Conservation (phyloP, 1,140 invertebrate species). For the Drosophila mauritiana region DNA sequence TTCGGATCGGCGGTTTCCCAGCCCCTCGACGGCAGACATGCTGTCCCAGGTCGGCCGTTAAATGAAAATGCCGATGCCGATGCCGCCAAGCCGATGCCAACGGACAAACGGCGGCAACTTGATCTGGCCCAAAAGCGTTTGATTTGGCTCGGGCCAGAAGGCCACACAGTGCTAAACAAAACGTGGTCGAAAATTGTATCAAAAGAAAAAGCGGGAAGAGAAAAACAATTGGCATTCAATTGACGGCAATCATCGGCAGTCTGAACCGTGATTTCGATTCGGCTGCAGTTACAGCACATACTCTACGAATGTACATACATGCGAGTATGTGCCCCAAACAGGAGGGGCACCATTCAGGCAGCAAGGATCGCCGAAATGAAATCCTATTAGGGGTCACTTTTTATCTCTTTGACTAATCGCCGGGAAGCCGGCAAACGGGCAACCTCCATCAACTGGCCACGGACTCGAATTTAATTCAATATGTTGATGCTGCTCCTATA, state of each 20-base stretch:
- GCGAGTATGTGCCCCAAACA: neutral
- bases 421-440: neutral
- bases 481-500: neutral
- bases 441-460: neutral
- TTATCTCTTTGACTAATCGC: slow-evolving; percentile 16
- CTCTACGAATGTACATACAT: too few species aligned
- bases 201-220: slow-evolving; percentile 47
- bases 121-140: slow-evolving; percentile 59
- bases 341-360: neutral
- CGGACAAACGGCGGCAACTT: slow-evolving; percentile 39
- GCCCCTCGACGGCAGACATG: slow-evolving; percentile 20
- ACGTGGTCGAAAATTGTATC: slow-evolving; percentile 56
- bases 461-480: neutral
- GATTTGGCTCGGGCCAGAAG: slow-evolving; percentile 40
- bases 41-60: slow-evolving; percentile 41
- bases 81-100: slow-evolving; percentile 27
- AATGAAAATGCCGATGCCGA: slow-evolving; percentile 59
- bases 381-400: slow-evolving; percentile 29
- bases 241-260: slow-evolving; percentile 65
- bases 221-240: slow-evolving; percentile 75
- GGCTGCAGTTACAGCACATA: neutral
- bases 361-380: slow-evolving; percentile 20
- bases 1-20: slow-evolving; percentile 21
- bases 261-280: slow-evolving; percentile 45
- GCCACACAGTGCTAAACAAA: slow-evolving; percentile 37